A percentile compares a stretch with the other conserved stretches of the same genome.
Conservation (phyloP, 1,140 invertebrate genomes). For the Rhagoletis zephyria region DNA sequence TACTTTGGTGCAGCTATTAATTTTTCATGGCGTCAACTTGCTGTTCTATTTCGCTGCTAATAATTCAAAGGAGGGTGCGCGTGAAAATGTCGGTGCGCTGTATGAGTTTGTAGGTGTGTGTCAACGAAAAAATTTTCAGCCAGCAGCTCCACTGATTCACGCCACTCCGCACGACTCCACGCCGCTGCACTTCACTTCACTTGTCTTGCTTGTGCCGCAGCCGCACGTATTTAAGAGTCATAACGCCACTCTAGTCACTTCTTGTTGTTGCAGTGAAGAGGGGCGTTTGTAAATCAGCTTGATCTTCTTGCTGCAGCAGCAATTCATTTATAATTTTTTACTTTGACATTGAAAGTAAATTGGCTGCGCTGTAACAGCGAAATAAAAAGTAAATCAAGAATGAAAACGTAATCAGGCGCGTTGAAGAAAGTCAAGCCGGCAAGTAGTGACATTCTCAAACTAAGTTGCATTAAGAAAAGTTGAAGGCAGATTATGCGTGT, state of each 20-base stretch:
- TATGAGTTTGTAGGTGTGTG: slow-evolving; percentile 12
- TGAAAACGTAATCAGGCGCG: background rate
- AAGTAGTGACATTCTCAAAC: slow-evolving; percentile 7
- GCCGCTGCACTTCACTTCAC: slow-evolving; percentile 6
- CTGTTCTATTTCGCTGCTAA: background rate
- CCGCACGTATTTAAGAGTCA: background rate
- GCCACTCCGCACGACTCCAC: background rate
- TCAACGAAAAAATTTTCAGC: background rate
- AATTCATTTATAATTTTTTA: background rate
- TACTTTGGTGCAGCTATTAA: slow-evolving; percentile 17
- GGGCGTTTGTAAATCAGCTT: background rate
- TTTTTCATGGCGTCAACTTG: slow-evolving; percentile 32
- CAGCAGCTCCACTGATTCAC: background rate
- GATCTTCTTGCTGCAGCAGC: slow-evolving; percentile 8
- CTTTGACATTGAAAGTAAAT: slow-evolving; percentile 45
- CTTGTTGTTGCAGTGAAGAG: background rate
- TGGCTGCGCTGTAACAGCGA: background rate
- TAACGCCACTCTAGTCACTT: background rate
- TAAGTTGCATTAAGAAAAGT: slow-evolving; percentile 1
- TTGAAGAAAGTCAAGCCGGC: background rate
- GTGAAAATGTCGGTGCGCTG: background rate
- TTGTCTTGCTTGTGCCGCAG: background rate
- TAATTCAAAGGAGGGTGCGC: background rate
- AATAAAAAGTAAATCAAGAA: slow-evolving; percentile 21
- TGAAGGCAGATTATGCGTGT: slow-evolving; percentile 13